A percentile compares a stretch with the other conserved stretches of the same genome.
Evolutionary conservation across 2,888 invertebrate species (phyloP).

Genomic region (Metalampra italica): DNA sequence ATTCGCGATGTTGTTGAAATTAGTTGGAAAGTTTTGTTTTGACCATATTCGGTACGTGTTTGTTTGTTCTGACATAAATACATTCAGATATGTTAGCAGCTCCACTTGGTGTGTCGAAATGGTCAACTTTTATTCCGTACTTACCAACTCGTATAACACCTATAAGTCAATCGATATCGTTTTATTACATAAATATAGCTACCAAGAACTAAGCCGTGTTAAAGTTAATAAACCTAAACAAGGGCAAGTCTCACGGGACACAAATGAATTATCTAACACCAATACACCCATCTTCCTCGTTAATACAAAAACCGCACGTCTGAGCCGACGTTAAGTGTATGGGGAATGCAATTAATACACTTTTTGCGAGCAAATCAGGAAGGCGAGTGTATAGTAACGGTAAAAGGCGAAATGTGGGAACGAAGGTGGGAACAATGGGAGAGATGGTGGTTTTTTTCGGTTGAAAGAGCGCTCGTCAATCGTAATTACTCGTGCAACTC

Average conservation of each 20-base stretch:
- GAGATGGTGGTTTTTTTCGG: conserved; percentile 66
- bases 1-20: conserved; percentile 50
- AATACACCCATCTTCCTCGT: conserved; percentile 8
- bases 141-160: too few relatives aligned
- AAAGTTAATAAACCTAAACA: conserved; percentile 4
- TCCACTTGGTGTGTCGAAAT: too few relatives aligned
- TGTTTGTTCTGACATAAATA: not conserved
- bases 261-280: conserved; percentile 14
- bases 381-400: conserved; percentile 59
- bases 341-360: conserved; percentile 67
- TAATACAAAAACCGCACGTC: conserved; percentile 3
- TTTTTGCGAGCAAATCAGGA: conserved; percentile 70
- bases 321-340: conserved; percentile 25
- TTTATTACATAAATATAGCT: not conserved
- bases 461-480: conserved; percentile 70
- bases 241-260: conserved; percentile 12
- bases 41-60: conserved; percentile 18
- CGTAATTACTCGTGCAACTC: conserved; percentile 63
- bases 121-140: too few relatives aligned
- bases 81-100: too few relatives aligned
- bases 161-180: not conserved
- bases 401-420: conserved; percentile 75
- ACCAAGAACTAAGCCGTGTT: not conserved
- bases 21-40: conserved; percentile 60
- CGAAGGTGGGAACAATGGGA: conserved; percentile 64